Evolutionary conservation across 2,888 invertebrate species (phyloP), one percentile per base, ranked within the genome.

Genomic region (Geophilus truncorum): DNA sequence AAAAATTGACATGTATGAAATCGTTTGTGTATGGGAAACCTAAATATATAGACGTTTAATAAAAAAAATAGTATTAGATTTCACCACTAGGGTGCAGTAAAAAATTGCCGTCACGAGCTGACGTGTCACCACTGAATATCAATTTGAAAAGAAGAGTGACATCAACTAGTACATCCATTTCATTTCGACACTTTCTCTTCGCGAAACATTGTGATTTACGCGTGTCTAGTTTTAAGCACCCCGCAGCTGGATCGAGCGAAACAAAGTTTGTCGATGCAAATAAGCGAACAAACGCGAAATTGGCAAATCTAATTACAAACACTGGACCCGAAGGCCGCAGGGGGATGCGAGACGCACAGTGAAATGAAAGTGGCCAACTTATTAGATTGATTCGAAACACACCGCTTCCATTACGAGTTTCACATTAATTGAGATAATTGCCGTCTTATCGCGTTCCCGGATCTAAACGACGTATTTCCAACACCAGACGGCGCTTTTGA

Each of bases 331-430:
- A 21, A n/a, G 6, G 51, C 18, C 51, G 18, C 18, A n/a, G 18
- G 51, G 51, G 51, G 18, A 45, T 45, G 18, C 21, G 7, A 51
- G 5, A 18, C 21, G 57, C n/a, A 45, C 7, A 28, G 28, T 9
- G 70, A 23, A 70, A 70, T 70, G 28, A 70, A 70, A 70, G 25
- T 70, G 70, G 70, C 25, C 70, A 70, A 70, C 70, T 70, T 70
- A 70, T 70, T 70, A 70, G 70, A 70, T 70, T 70, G 70, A 70
- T 70, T 70, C n/a, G 70, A 70, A 25, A 70, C 70, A 12, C 70
- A 70, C 70, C 28, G 28, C 25, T 70, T 70, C 70, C 23, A 70
- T 70, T 70, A 70, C 25, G 70, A 70, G 70, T 70, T 70, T 23
- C 70, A 28, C 70, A 70, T 28, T 70, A 25, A 70, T 70, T 70